Evolutionary conservation across 2,797 vertebrate genomes (phyloP).

Genomic region (Cryptoprocta ferox): DNA sequence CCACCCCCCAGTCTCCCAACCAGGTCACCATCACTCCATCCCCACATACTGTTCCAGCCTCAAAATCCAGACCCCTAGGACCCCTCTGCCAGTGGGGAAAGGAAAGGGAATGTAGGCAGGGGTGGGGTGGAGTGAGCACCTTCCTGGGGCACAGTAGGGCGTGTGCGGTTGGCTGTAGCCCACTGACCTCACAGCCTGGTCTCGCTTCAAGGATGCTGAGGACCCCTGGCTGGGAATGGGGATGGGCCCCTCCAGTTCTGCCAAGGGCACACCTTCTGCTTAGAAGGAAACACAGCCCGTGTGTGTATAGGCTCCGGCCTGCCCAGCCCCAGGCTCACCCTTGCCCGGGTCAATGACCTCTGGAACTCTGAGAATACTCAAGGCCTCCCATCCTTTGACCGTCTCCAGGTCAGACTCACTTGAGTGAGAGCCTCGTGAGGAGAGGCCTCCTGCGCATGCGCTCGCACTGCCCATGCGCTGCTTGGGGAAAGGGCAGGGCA

Average conservation of each 20-base stretch:
- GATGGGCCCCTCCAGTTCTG: not conserved
- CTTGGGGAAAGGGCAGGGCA: not conserved
- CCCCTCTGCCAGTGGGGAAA: not conserved
- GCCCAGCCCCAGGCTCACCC: not conserved
- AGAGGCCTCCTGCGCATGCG: not conserved
- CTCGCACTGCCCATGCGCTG: not conserved
- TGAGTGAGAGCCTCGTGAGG: not conserved
- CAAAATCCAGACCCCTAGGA: not conserved
- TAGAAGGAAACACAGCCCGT: not conserved
- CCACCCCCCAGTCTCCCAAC: not conserved
- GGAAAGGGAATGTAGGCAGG: not conserved
- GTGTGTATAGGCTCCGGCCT: not conserved
- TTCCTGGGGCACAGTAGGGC: accelerated
- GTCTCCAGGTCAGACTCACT: not conserved
- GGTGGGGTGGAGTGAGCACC: no score
- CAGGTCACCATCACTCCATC: not conserved
- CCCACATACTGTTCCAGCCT: not conserved
- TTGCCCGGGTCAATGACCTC: constrained; percentile 37
- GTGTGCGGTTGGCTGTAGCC: not conserved
- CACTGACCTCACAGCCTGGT: not conserved
- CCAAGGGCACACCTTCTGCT: not conserved
- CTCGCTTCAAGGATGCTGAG: not conserved
- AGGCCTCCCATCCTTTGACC: not conserved
- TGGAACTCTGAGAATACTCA: not conserved
- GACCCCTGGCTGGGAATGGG: no score